phyloP scores from a whole-genome alignment of 2,888 invertebrate species.

The Drosophila basisetae region DNA sequence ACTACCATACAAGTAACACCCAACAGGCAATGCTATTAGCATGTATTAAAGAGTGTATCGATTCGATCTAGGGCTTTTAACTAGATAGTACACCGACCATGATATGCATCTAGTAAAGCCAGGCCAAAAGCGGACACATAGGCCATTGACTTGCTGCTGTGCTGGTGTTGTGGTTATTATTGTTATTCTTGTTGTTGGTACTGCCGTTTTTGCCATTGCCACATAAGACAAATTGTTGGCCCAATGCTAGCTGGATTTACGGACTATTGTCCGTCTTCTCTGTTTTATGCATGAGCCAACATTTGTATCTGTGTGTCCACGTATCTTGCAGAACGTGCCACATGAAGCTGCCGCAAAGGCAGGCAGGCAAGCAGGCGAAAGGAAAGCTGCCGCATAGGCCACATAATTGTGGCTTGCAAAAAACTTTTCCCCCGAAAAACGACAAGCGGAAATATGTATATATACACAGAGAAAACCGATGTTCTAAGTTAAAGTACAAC shows the following conservation, averaged over 20 bases:
- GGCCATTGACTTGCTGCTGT: constrained; percentile 50
- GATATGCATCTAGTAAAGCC: constrained; percentile 48
- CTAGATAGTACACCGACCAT: constrained; percentile 13
- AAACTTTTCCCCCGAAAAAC: constrained; percentile 55
- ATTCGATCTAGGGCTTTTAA: constrained; percentile 49
- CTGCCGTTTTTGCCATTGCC: constrained; percentile 12
- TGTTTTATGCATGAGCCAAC: constrained; percentile 59
- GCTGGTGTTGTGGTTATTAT: constrained; percentile 7
- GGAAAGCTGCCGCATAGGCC: constrained; percentile 67
- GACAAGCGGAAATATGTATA: constrained; percentile 42
- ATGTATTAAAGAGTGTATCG: constrained; percentile 13
- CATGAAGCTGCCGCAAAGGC: constrained; percentile 25
- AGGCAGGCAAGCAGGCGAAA: constrained; percentile 43
- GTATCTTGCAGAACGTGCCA: constrained; percentile 51
- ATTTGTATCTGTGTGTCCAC: constrained; percentile 24
- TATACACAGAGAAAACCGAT: background rate
- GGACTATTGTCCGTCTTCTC: constrained; percentile 10
- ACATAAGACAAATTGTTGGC: constrained; percentile 38
- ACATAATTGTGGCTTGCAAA: constrained; percentile 67
- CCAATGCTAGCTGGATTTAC: constrained; percentile 17
- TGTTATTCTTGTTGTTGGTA: constrained; percentile 9
- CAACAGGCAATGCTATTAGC: constrained; percentile 17
- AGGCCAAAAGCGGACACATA: constrained; percentile 21
- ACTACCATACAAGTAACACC: constrained; percentile 9
- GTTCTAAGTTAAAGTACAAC: background rate